Base-by-base conservation (phyloP, 2,888 invertebrate species). In the Apodemia hepburni region DNA sequence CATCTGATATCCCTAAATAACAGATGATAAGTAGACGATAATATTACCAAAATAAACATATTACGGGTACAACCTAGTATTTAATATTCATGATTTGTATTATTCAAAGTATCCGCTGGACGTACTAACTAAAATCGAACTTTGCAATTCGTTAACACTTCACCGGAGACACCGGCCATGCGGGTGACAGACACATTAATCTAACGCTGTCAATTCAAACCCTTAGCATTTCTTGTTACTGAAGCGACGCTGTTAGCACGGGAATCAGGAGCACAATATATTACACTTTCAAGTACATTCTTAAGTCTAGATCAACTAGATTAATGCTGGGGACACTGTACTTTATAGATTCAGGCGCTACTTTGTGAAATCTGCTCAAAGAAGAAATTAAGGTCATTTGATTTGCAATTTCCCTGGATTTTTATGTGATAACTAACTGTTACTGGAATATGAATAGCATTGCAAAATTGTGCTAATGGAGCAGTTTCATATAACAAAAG, bases 101-200 rank as follows among this genome's bases (percentile, higher is more conserved):
- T 9, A 33, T 9, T 7, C 38, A 38, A 38, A 22, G 3, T n/a
- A 45, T 45, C 45, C 9, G 1, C 15, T 42, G 42, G 5, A 15
- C 15, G n/a, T 45, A 45, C n/a, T n/a, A 45, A 45, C n/a, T 45
- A 45, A 45, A 45, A 45, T 45, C 15, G 45, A 62, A 64, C 62
- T 58, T 64, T 27, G 47, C 49, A 61, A 61, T 58, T 61, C 58
- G 59, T 59, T 59, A 51, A 61, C 64, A 61, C 66, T 61, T 64
- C 62, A 45, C 58, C 54, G 59, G 58, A 61, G 54, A 64, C 61
- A 64, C 54, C 27, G 27, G 54, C 22, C 62, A 62, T 68, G 68
- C 63, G 61, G 63, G 66, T 68, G 68, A 68, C 69, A 64, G 64
- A 63, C 60, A 65, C 69, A 68, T 69, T 69, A 64, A 69, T 66